A percentile compares a stretch with the other conserved stretches of the same genome.
These are phyloP conservation scores for Lysandra bellargus DNA, from an alignment of 2,888 invertebrate species.

Conservation along the genomic window DNA sequence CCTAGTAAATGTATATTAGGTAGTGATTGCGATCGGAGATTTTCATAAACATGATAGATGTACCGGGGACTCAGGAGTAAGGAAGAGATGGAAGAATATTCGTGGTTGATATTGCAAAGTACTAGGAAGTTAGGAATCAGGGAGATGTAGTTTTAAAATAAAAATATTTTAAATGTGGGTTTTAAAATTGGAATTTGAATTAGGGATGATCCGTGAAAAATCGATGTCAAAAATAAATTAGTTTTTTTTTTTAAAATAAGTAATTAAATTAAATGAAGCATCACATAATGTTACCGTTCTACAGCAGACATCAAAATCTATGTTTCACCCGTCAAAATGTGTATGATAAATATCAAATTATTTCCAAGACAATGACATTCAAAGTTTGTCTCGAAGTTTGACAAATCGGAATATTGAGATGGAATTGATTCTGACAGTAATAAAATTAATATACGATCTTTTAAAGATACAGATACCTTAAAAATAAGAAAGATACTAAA, in stretches of 20 bases:
- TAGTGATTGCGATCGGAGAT: constrained; percentile 2
- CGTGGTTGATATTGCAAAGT: background rate
- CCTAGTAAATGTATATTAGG: constrained; percentile 37
- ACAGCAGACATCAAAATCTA: background rate
- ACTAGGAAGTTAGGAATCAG: background rate
- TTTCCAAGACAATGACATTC: background rate
- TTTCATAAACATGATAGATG: constrained; percentile 3
- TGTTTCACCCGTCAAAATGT: background rate
- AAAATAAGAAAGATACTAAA: background rate
- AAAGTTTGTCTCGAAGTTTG: constrained; percentile 7
- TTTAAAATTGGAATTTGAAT: background rate
- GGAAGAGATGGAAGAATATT: background rate
- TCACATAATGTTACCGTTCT: too few species aligned
- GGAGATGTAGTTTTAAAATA: background rate
- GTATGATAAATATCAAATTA: background rate
- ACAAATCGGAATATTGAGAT: background rate
- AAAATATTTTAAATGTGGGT: background rate
- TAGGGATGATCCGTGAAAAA: background rate
- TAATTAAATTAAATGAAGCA: too few species aligned
- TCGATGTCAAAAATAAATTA: background rate
- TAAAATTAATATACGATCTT: background rate
- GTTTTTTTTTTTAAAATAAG: too few species aligned
- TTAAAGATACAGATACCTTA: background rate
- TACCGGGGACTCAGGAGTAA: background rate
- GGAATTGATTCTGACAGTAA: constrained; percentile 4